phyloP scores from a whole-genome alignment of 2,113 vertebrate species.

The Bubo blakistoni region DNA sequence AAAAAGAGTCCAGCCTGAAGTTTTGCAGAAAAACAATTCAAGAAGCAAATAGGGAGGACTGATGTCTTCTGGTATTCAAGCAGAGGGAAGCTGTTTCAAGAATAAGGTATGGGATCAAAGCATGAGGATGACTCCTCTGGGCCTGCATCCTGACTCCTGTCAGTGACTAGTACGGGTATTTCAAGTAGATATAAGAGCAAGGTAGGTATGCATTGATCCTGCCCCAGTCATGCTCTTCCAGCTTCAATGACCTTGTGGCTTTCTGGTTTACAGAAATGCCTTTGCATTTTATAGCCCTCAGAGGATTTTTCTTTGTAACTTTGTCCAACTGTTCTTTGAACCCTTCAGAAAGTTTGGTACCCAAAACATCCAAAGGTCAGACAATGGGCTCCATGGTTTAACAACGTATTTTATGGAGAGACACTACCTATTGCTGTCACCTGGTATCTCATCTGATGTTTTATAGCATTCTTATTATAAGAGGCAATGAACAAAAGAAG shows the following conservation, averaged over 20 bases:
- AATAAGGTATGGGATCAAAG: neutral
- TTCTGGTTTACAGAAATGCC: neutral
- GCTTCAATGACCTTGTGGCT: neutral
- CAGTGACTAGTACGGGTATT: neutral
- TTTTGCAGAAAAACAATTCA: neutral
- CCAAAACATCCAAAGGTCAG: neutral
- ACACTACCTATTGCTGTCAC: neutral
- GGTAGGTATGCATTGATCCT: neutral
- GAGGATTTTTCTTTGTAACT: neutral
- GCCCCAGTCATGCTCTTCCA: neutral
- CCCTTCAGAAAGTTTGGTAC: neutral
- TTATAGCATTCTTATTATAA: neutral
- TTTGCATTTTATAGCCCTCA: neutral
- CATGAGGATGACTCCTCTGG: neutral
- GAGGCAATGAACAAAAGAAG: neutral
- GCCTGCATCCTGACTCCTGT: neutral
- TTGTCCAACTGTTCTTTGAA: neutral
- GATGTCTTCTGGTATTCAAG: neutral
- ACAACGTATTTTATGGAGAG: neutral
- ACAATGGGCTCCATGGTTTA: neutral
- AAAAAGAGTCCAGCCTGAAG: neutral
- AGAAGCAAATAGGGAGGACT: neutral
- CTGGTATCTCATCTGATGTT: neutral
- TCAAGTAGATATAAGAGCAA: neutral
- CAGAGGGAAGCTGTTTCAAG: neutral